Evolutionary conservation across 2,797 vertebrate genomes (phyloP).

Genomic region (Pseudochromis fuscus): DNA sequence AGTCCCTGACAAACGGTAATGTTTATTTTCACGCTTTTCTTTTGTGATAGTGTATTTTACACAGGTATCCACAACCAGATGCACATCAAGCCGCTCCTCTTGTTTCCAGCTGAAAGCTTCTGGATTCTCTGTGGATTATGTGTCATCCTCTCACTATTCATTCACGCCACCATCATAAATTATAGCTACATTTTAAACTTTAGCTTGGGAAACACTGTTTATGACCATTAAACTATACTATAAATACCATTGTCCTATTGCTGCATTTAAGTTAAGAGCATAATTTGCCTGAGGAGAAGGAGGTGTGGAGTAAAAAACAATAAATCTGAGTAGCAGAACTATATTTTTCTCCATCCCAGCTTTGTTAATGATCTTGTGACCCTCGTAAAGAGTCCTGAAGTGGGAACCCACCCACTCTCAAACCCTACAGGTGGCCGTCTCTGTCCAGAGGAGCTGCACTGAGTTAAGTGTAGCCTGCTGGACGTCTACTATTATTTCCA

Average conservation of each 20-base stretch:
- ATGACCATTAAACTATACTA: not conserved
- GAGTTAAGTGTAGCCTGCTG: not conserved
- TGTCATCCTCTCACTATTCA: not conserved
- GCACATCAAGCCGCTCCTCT: not conserved
- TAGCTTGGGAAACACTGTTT: not conserved
- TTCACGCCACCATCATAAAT: not conserved
- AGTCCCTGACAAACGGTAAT: constrained; percentile 57
- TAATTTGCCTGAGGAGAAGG: no score
- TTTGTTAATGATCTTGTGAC: no score
- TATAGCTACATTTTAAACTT: not conserved
- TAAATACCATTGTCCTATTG: not conserved
- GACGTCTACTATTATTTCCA: not conserved
- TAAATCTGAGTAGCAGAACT: no score
- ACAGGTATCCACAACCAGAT: not conserved
- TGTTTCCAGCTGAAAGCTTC: not conserved
- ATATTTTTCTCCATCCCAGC: no score
- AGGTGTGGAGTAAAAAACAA: no score
- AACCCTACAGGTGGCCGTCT: not conserved
- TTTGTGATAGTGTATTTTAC: no score
- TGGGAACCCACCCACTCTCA: no score
- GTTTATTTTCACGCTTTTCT: no score
- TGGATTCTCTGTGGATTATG: not conserved
- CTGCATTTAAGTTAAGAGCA: no score
- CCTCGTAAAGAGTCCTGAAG: no score
- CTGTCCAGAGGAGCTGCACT: not conserved